These are phyloP conservation scores for Stenotaenia linearis DNA, from an alignment of 2,888 invertebrate genomes.

Conservation along the genomic window DNA sequence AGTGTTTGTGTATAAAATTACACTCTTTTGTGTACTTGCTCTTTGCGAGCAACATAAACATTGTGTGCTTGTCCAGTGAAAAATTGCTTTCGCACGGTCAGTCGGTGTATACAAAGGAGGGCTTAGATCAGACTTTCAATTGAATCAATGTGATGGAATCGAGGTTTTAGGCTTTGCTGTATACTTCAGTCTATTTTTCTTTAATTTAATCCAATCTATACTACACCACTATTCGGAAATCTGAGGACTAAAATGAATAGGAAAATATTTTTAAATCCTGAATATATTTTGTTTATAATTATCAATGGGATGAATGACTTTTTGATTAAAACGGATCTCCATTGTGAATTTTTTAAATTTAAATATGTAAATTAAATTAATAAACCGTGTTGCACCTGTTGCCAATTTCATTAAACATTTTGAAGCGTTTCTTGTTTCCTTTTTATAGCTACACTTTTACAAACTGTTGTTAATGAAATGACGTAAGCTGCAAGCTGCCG, in stretches of 20 bases:
- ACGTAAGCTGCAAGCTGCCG: neutral
- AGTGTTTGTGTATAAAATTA: neutral
- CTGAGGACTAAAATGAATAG: no score
- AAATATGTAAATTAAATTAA: no score
- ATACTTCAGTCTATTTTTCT: neutral
- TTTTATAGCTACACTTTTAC: neutral
- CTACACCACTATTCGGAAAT: no score
- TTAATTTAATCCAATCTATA: no score
- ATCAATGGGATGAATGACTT: no score
- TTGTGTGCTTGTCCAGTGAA: conserved; percentile 1
- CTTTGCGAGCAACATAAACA: neutral
- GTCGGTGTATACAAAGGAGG: no score
- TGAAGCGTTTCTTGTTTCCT: neutral
- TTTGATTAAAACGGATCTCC: no score
- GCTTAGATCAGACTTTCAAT: no score
- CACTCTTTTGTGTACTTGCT: neutral
- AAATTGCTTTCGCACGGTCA: neutral
- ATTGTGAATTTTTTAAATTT: no score
- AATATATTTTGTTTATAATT: neutral
- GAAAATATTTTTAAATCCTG: no score
- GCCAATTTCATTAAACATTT: neutral
- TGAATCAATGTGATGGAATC: neutral
- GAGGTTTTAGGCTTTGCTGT: neutral
- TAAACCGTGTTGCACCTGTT: neutral
- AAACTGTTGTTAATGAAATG: neutral